A percentile compares a stretch with the other conserved stretches of the same genome.
These are phyloP conservation scores for Antheraea pernyi DNA, from an alignment of 1,140 invertebrate genomes.

Conservation along the genomic window DNA sequence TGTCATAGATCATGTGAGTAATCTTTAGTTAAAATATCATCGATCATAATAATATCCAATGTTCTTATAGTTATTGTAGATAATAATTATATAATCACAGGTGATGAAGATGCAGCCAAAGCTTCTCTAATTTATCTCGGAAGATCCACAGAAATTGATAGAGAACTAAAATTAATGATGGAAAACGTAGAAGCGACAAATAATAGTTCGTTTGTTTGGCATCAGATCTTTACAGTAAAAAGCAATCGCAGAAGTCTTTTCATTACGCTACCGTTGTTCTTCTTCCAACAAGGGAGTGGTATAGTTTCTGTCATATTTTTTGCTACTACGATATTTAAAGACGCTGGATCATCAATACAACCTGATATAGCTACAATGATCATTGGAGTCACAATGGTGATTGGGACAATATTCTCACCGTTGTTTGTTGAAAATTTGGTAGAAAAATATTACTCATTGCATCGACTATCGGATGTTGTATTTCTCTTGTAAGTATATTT, in stretches of 20 bases:
- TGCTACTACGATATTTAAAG: slow-evolving; percentile 67
- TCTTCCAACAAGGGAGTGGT: slow-evolving; percentile 62
- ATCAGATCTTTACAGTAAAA: slow-evolving; percentile 30
- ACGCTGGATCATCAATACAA: slow-evolving; percentile 39
- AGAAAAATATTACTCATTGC: slow-evolving; percentile 71
- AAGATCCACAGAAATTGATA: slow-evolving; percentile 30
- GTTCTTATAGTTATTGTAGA: too few species aligned
- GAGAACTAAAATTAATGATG: slow-evolving; percentile 24
- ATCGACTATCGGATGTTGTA: slow-evolving; percentile 39
- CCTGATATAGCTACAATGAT: slow-evolving; percentile 39
- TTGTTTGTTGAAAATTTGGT: slow-evolving; percentile 78
- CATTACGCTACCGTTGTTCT: slow-evolving; percentile 28
- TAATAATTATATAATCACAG: slow-evolving; percentile 23
- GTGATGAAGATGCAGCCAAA: slow-evolving; percentile 23
- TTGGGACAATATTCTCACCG: slow-evolving; percentile 46
- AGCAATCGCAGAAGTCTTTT: slow-evolving; percentile 37
- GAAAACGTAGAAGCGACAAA: slow-evolving; percentile 10
- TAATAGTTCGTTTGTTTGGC: slow-evolving; percentile 26
- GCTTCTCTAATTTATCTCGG: slow-evolving; percentile 11
- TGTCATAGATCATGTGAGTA: too few species aligned
- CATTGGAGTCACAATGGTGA: slow-evolving; percentile 68
- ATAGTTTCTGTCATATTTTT: slow-evolving; percentile 78
- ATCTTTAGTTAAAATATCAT: too few species aligned
- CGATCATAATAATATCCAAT: too few species aligned
- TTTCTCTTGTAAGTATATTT: slow-evolving; percentile 32